Evolutionary conservation across 1,140 invertebrate species (phyloP).

Genomic region (Agrypnia vestita): DNA sequence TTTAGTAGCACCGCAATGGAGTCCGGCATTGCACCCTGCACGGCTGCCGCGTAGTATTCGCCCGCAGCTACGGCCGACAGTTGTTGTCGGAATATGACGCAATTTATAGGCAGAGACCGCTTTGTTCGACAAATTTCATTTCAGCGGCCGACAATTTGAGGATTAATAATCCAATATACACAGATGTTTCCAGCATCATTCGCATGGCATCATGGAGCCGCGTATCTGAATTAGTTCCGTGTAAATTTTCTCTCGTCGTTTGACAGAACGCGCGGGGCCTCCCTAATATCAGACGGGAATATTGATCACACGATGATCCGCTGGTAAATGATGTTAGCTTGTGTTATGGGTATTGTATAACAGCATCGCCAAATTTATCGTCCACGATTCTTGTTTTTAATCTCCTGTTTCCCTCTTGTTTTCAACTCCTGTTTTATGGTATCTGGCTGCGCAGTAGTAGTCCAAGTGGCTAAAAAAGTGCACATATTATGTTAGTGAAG

Average conservation of each 20-base stretch:
- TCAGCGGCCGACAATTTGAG: constrained; percentile 32
- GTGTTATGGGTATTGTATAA: too few relatives aligned
- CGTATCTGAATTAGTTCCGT: background rate
- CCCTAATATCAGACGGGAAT: background rate
- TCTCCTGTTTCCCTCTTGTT: too few relatives aligned
- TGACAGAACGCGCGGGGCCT: background rate
- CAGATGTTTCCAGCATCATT: constrained; percentile 30
- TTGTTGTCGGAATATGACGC: constrained; percentile 34
- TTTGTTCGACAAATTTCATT: constrained; percentile 50
- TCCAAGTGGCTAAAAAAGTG: too few relatives aligned
- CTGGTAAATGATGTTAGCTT: too few relatives aligned
- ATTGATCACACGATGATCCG: too few relatives aligned
- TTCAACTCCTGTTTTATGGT: too few relatives aligned
- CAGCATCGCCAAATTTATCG: too few relatives aligned
- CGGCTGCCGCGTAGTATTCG: background rate
- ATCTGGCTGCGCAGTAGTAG: too few relatives aligned
- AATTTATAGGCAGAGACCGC: constrained; percentile 37
- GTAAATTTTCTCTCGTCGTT: too few relatives aligned
- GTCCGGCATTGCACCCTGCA: constrained; percentile 5
- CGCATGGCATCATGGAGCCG: background rate
- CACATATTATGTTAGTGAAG: too few relatives aligned
- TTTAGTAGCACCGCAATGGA: constrained; percentile 13
- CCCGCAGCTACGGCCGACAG: background rate
- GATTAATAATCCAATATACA: constrained; percentile 45
- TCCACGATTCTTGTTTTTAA: too few relatives aligned